These are phyloP conservation scores for Melieria crassipennis DNA, from an alignment of 2,888 invertebrate species.

Conservation along the genomic window DNA sequence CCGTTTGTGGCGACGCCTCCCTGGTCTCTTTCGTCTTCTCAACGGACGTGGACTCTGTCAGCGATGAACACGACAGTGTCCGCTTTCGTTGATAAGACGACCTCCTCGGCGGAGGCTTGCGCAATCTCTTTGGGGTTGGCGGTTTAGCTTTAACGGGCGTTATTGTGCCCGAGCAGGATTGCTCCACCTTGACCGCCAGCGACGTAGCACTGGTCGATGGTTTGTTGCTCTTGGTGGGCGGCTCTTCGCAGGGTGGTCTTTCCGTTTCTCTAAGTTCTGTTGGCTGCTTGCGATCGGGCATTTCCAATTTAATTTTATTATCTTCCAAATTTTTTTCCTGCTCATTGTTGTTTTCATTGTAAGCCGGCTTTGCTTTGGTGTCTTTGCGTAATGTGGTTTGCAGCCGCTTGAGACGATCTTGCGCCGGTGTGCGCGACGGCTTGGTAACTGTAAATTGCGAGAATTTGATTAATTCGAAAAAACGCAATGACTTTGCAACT, in stretches of 20 bases:
- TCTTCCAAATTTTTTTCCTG: background rate
- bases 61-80: background rate
- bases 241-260: background rate
- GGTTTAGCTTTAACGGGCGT: slow-evolving; percentile 8
- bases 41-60: background rate
- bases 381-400: slow-evolving; percentile 47
- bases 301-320: slow-evolving; percentile 2
- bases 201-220: slow-evolving; percentile 8
- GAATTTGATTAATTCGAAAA: background rate
- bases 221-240: too few species aligned
- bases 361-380: slow-evolving; percentile 14
- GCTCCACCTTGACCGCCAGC: background rate
- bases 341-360: background rate
- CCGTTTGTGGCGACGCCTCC: background rate
- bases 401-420: slow-evolving; percentile 56
- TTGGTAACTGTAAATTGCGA: slow-evolving; percentile 24
- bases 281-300: background rate
- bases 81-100: background rate
- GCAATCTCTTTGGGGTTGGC: background rate
- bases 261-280: background rate
- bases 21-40: background rate
- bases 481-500: background rate
- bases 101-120: background rate
- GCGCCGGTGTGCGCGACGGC: slow-evolving; percentile 44
- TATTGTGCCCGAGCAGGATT: background rate